Evolutionary conservation across 2,113 vertebrate species (phyloP), one percentile per base, ranked within the genome.

Genomic region (Phocoena sinus): DNA sequence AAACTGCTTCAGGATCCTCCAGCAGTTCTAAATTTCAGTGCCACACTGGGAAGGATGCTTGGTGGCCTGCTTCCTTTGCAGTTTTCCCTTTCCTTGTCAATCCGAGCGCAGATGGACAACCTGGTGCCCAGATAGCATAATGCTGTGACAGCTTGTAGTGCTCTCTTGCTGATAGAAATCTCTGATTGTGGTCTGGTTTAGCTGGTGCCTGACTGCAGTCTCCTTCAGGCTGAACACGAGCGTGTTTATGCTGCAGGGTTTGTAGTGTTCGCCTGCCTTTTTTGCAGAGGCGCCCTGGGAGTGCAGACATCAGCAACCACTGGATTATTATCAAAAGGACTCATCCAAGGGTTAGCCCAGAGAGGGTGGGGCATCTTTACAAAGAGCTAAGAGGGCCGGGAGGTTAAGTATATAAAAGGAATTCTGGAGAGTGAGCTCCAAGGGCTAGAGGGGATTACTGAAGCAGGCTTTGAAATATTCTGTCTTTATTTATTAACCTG

Each of bases 301-400:
- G 60, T 95, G 82, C 80, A 96, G 89, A 84, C 77, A 11, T 92
- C 80, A 96, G 91, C 89, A 94, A 56, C 74, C 89, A 12, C 65
- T 71, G 71, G 47, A 77, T 91, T 84, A 47, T 50, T 88, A 95
- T 94, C 89, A 84, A 89, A 95, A 82, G 60, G 44, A 81, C 82
- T 94, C 91, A 92, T 90, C 84, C 82, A 93, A 91, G 77, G 76
- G 18, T 91, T 87, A 93, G 62, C 67, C 53, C 60, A 28, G 31
- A 86, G 50, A 73, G 77, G 50, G 15, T 28, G 9, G 33, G 58
- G 28, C 71, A 26, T 68, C 53, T 87, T 96, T 81, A 36, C 44
- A 88, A 71, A 95, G 73, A 36, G 20, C 60, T 92, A 44, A 90
- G 84, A 95, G 80, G 38, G 79, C 68, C 23, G 15, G 50, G 50